Conservation (phyloP, 2,797 vertebrate species). For the Sebastes matsubarae region DNA sequence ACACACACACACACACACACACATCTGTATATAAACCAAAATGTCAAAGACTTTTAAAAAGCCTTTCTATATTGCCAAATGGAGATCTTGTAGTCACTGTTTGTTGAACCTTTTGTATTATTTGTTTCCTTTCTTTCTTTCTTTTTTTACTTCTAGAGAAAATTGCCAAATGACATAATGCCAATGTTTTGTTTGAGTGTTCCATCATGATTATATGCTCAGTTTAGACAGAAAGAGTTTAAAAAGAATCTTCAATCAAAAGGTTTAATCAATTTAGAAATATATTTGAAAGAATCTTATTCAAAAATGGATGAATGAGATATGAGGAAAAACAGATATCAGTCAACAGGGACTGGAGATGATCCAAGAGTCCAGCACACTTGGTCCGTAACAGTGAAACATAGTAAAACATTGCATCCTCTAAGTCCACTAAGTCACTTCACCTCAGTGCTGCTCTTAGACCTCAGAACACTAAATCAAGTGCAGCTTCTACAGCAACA, state of each 20-base stretch:
- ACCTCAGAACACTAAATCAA: not conserved
- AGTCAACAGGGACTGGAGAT: not conserved
- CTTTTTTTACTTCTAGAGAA: constrained; percentile 53
- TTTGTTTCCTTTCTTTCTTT: constrained; percentile 34
- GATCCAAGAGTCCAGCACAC: not conserved
- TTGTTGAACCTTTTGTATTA: constrained; percentile 64
- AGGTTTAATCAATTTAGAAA: constrained; percentile 26
- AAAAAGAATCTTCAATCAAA: constrained; percentile 16
- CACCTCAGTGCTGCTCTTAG: constrained; percentile 17
- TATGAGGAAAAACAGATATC: not conserved
- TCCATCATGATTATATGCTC: constrained; percentile 22
- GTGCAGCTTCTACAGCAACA: not conserved
- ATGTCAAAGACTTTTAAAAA: constrained; percentile 65
- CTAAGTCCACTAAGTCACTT: not conserved
- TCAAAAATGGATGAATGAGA: constrained; percentile 15
- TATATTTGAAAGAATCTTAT: constrained; percentile 7
- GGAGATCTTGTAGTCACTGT: constrained; percentile 73
- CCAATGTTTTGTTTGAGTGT: constrained; percentile 67
- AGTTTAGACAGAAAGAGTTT: constrained; percentile 21
- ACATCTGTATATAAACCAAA: constrained; percentile 76
- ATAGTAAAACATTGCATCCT: not conserved
- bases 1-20: constrained; percentile 30
- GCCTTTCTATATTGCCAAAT: constrained; percentile 81
- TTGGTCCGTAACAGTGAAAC: not conserved
- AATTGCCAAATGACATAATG: constrained; percentile 79